These are phyloP conservation scores for Urocyon cinereoargenteus DNA, from an alignment of 2,797 vertebrate species.

Conservation along the genomic window DNA sequence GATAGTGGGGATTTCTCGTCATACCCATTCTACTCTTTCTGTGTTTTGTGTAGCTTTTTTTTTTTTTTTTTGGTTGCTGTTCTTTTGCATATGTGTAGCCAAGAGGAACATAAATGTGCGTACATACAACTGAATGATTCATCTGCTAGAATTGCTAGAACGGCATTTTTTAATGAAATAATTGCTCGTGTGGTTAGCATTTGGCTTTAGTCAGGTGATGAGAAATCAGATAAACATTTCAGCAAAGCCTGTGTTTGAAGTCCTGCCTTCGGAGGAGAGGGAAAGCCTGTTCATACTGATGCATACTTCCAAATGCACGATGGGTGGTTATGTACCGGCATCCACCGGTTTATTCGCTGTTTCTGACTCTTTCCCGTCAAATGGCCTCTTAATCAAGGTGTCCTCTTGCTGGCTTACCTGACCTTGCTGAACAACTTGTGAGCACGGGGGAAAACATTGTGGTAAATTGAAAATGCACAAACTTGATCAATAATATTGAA, in stretches of 20 bases:
- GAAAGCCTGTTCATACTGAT: slow-evolving; percentile 73
- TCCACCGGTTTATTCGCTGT: neutral
- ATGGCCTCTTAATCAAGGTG: slow-evolving; percentile 74
- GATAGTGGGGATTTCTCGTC: neutral
- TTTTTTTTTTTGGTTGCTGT: neutral
- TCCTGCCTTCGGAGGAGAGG: slow-evolving; percentile 62
- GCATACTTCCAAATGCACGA: neutral
- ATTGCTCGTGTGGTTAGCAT: slow-evolving; percentile 70
- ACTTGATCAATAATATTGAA: neutral
- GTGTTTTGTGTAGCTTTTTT: neutral
- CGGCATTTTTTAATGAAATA: slow-evolving; percentile 63
- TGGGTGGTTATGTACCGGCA: neutral
- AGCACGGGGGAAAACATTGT: slow-evolving; percentile 51
- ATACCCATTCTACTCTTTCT: neutral
- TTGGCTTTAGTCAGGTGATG: slow-evolving; percentile 76
- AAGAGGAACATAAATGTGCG: neutral
- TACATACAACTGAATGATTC: slow-evolving; percentile 69
- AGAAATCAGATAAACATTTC: slow-evolving; percentile 76
- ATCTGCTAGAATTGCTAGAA: slow-evolving; percentile 57
- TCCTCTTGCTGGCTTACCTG: slow-evolving; percentile 69
- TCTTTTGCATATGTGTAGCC: slow-evolving; percentile 37
- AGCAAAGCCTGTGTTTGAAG: slow-evolving; percentile 29
- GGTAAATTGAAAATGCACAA: neutral
- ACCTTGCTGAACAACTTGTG: slow-evolving; percentile 66
- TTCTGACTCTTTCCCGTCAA: neutral